These are phyloP conservation scores for Stichopus horrens DNA, from an alignment of 53 echinoderm and acorn worm genomes.

Conservation along the genomic window DNA sequence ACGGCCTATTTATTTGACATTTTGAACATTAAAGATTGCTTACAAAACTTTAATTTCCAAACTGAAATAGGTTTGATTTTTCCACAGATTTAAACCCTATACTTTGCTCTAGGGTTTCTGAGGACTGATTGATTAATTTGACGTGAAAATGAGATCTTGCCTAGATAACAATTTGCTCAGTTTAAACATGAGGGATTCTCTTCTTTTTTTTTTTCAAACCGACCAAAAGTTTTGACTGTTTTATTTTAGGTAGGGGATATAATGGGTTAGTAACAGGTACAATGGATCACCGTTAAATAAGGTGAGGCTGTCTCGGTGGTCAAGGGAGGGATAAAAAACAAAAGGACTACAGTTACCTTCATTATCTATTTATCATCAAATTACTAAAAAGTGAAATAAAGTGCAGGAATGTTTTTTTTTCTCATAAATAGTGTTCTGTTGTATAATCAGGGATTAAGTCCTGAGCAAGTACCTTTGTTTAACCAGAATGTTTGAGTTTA, in stretches of 20 bases:
- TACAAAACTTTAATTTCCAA: slow-evolving; percentile 51
- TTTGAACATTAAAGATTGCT: slow-evolving; percentile 51
- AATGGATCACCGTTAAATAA: background rate
- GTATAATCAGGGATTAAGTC: too few relatives aligned
- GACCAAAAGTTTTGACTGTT: background rate
- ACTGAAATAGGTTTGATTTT: slow-evolving; percentile 44
- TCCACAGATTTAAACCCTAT: slow-evolving; percentile 39
- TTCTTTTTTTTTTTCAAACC: background rate
- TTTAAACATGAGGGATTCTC: slow-evolving; percentile 21
- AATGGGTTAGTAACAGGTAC: background rate
- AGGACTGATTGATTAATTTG: slow-evolving; percentile 49
- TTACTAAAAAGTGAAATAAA: too few relatives aligned
- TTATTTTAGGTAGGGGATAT: background rate
- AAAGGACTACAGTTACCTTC: background rate
- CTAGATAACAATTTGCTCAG: slow-evolving; percentile 41
- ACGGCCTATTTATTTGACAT: slow-evolving; percentile 51
- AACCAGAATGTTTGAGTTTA: too few relatives aligned
- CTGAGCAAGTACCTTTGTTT: too few relatives aligned
- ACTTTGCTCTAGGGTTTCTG: slow-evolving; percentile 41
- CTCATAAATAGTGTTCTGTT: too few relatives aligned
- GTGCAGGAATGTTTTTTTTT: too few relatives aligned
- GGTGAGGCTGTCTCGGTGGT: background rate
- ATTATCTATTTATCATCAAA: background rate
- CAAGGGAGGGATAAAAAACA: background rate
- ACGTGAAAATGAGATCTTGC: slow-evolving; percentile 46